These are phyloP conservation scores for Monomorium pharaonis DNA, from an alignment of 1,140 invertebrate genomes.

Conservation along the genomic window DNA sequence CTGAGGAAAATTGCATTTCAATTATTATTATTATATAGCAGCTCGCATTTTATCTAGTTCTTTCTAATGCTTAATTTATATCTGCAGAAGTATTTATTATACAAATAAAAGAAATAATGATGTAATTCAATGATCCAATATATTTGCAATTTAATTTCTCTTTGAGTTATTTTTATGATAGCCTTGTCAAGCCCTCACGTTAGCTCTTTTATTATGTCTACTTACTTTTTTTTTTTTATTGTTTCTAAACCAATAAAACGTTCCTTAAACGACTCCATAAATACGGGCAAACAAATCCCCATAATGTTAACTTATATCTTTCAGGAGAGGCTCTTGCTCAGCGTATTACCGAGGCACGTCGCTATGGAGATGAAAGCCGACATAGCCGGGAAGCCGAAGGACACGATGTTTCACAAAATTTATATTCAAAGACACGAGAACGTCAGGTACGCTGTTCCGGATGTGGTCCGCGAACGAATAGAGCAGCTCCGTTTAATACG, in stretches of 20 bases:
- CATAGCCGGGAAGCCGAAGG: slow-evolving; percentile 95
- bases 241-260: neutral
- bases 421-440: slow-evolving; percentile 98
- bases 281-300: too few relatives aligned
- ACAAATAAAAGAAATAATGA: neutral
- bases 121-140: neutral
- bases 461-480: neutral
- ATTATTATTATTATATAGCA: neutral
- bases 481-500: neutral
- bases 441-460: slow-evolving; percentile 90
- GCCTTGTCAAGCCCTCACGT: too few relatives aligned
- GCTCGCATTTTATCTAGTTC: neutral
- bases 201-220: neutral
- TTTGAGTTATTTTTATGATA: neutral
- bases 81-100: neutral
- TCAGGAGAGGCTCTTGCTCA: slow-evolving; percentile 95
- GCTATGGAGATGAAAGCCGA: slow-evolving; percentile 99
- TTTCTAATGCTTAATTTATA: neutral
- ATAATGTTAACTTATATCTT: slow-evolving; percentile 67
- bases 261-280: too few relatives aligned
- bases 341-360: slow-evolving; percentile 97
- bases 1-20: slow-evolving; percentile 1
- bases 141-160: neutral
- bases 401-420: slow-evolving; percentile 98
- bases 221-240: neutral